phyloP scores from a whole-genome alignment of 2,888 invertebrate genomes.

The Metacarcinus magister region DNA sequence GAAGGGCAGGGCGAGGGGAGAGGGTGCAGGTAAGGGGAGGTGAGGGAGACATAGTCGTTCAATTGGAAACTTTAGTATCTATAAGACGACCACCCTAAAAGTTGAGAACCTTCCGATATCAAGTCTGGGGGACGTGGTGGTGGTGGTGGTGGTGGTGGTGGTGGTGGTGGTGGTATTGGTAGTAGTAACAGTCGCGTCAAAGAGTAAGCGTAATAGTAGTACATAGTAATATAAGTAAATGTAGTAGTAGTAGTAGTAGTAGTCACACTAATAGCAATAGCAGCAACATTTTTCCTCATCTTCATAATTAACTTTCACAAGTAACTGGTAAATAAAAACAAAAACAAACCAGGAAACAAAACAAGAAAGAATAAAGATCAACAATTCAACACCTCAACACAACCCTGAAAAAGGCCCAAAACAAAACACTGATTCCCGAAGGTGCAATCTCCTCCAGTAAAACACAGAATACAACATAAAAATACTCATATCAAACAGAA shows the following conservation, averaged over 20 bases:
- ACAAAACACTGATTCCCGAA: not conserved
- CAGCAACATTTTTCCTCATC: no score
- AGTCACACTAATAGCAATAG: not conserved
- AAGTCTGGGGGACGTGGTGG: not conserved
- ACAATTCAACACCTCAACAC: not conserved
- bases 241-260: not conserved
- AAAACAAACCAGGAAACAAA: not conserved
- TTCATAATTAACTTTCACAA: no score
- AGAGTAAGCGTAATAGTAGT: not conserved
- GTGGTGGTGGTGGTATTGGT: not conserved
- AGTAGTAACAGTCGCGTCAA: not conserved
- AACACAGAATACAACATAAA: no score
- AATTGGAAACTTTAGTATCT: not conserved
- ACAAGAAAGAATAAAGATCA: not conserved
- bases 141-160: not conserved
- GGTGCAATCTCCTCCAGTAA: not conserved
- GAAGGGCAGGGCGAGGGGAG: not conserved
- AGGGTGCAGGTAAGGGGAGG: not conserved
- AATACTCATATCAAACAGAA: not conserved
- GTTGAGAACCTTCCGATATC: conserved; percentile 8
- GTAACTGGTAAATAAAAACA: not conserved
- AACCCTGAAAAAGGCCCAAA: not conserved
- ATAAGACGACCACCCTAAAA: not conserved
- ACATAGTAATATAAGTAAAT: not conserved
- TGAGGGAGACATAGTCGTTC: not conserved